phyloP scores from a whole-genome alignment of 2,113 vertebrate species.

The Arvicanthis niloticus region DNA sequence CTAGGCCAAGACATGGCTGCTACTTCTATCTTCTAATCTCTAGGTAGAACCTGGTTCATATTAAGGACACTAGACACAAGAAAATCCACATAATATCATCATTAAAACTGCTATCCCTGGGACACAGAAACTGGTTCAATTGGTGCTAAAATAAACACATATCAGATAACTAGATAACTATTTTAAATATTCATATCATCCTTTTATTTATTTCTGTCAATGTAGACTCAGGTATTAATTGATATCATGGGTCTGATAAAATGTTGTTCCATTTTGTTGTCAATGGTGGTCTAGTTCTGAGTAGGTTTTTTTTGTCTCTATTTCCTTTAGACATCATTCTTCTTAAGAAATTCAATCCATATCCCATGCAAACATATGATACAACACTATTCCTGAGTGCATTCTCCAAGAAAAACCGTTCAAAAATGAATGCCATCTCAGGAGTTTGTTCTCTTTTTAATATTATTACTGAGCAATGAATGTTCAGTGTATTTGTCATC shows the following conservation, averaged over 20 bases:
- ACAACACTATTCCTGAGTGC: not conserved
- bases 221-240: not conserved
- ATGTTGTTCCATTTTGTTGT: not conserved
- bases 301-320: not conserved
- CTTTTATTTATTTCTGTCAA: not conserved
- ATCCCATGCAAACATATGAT: not conserved
- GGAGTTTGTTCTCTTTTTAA: conserved; percentile 52
- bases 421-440: conserved; percentile 26
- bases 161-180: not conserved
- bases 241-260: not conserved
- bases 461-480: conserved; percentile 8
- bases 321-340: not conserved
- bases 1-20: not conserved
- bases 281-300: not conserved
- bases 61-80: not conserved
- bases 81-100: not conserved
- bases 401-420: conserved; percentile 34
- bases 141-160: not conserved
- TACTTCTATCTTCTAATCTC: not conserved
- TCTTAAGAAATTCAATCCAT: conserved; percentile 37
- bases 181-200: not conserved
- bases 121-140: not conserved
- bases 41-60: conserved; percentile 2
- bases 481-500: conserved; percentile 15
- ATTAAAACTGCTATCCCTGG: not conserved